Conservation (phyloP, 2,113 vertebrate genomes). For the Apeltes quadracus region DNA sequence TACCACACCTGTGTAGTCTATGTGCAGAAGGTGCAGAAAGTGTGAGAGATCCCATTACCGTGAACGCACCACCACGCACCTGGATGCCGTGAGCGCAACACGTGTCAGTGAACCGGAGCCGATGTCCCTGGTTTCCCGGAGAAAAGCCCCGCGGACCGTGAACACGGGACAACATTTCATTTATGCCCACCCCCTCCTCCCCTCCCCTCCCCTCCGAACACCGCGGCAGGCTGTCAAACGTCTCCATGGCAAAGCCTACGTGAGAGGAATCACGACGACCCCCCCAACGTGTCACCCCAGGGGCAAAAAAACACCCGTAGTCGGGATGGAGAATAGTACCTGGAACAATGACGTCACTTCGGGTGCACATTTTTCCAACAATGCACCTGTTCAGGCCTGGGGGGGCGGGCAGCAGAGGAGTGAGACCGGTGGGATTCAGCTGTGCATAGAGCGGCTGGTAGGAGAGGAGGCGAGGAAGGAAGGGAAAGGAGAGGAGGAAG, state of each 20-base stretch:
- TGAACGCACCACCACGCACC: background rate
- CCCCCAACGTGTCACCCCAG: too few relatives aligned
- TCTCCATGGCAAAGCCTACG: constrained; percentile 70
- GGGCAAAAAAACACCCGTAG: too few relatives aligned
- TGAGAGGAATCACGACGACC: constrained; percentile 59
- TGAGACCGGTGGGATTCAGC: constrained; percentile 25
- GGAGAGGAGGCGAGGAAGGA: background rate
- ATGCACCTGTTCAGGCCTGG: constrained; percentile 58
- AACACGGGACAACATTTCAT: too few relatives aligned
- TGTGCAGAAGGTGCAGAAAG: background rate
- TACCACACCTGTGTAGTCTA: too few relatives aligned
- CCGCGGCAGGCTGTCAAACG: constrained; percentile 63
- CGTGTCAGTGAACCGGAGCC: too few relatives aligned
- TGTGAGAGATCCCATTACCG: background rate
- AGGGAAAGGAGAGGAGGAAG: background rate
- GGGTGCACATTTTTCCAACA: background rate
- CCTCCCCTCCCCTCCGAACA: background rate
- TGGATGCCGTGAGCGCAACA: background rate
- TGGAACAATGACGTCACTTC: constrained; percentile 18
- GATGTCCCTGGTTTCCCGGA: too few relatives aligned
- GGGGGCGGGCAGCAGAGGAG: constrained; percentile 32
- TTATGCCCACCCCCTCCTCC: too few relatives aligned
- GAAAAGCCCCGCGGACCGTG: too few relatives aligned
- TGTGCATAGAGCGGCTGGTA: background rate
- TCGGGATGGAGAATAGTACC: too few relatives aligned